These are phyloP conservation scores for Paracyprichromis sp. DNA, from an alignment of 2,113 vertebrate genomes.

Conservation along the genomic window DNA sequence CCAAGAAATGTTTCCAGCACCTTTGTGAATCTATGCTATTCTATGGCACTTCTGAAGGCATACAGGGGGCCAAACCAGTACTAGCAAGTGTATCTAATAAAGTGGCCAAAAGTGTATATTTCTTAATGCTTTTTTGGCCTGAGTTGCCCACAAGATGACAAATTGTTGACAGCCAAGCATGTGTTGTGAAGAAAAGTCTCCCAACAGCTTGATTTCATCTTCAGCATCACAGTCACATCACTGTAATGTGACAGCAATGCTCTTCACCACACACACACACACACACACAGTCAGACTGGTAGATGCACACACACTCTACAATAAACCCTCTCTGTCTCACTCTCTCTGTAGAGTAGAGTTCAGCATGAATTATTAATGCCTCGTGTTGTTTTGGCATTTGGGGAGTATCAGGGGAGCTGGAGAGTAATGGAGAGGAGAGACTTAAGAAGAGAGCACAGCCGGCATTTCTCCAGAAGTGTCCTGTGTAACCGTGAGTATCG, in stretches of 20 bases:
- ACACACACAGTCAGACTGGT: not conserved
- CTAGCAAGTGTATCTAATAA: not conserved
- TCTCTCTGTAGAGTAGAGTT: not conserved
- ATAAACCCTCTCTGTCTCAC: not conserved
- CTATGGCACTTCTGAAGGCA: not conserved
- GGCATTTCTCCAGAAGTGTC: not conserved
- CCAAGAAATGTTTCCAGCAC: not conserved
- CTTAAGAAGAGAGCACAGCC: conserved; percentile 1
- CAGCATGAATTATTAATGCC: conserved; percentile 50
- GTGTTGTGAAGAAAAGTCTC: not conserved
- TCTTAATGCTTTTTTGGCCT: not conserved
- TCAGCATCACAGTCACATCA: not conserved
- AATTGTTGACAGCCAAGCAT: not conserved
- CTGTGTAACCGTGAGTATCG: not conserved
- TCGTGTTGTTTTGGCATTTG: conserved; percentile 38
- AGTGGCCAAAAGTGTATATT: not conserved
- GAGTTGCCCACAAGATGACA: not conserved
- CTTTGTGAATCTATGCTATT: not conserved
- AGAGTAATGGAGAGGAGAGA: conserved; percentile 22
- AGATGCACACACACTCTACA: not conserved
- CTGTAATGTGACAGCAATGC: not conserved
- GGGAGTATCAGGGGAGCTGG: conserved; percentile 30
- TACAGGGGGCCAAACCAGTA: not conserved
- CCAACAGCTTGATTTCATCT: not conserved
- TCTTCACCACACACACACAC: not conserved